Evolutionary conservation across 2,797 vertebrate genomes (phyloP).

Genomic region (Tarsius wallacei): DNA sequence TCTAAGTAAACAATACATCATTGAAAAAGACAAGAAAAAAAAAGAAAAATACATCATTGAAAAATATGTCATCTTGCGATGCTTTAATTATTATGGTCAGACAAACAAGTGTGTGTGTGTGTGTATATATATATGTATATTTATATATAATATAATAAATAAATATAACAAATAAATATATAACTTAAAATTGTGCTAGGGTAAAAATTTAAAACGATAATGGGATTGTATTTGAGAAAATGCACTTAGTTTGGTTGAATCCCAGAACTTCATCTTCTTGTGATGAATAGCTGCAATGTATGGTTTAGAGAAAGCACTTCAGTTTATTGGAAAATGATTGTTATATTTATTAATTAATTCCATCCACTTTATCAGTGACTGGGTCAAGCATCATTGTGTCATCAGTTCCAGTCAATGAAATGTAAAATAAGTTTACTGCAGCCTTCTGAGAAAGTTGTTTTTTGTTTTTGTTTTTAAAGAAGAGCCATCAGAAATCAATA

Average conservation of each 20-base stretch:
- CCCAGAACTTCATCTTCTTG: not conserved
- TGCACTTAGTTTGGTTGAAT: not conserved
- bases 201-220: not conserved
- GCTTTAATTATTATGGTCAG: not conserved
- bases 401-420: not conserved
- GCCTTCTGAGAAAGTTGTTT: not conserved
- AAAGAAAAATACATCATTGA: not conserved
- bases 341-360: not conserved
- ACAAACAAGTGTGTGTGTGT: not conserved
- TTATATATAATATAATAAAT: not conserved
- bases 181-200: not conserved
- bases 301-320: not conserved
- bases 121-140: not conserved
- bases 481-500: not conserved
- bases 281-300: not conserved
- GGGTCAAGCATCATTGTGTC: not conserved
- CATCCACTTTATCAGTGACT: not conserved
- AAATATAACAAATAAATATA: not conserved
- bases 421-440: not conserved
- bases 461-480: not conserved
- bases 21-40: not conserved
- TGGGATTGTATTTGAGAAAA: not conserved
- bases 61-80: not conserved
- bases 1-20: not conserved
- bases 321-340: not conserved